Conservation (phyloP, 2,888 invertebrate genomes). For the Julus scandinavius region DNA sequence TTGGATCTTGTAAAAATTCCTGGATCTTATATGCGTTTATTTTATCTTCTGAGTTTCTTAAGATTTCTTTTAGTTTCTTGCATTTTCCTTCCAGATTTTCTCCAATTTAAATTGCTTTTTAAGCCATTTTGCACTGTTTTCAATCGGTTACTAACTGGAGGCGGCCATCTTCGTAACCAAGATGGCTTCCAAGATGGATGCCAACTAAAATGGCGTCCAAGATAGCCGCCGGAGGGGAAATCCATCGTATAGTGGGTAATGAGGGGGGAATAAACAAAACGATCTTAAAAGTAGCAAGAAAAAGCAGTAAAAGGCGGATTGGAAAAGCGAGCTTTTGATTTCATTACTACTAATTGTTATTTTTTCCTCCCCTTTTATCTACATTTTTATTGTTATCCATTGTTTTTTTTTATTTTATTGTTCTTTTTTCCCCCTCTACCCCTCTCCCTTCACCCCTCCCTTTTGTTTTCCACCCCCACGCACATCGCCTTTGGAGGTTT, state of each 20-base stretch:
- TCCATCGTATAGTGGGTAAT: background rate
- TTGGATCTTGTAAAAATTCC: too few species aligned
- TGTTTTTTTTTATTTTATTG: background rate
- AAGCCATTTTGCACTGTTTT: too few species aligned
- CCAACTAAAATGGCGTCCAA: background rate
- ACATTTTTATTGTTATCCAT: background rate
- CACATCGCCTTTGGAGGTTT: background rate
- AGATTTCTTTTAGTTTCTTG: too few species aligned
- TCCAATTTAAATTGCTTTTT: too few species aligned
- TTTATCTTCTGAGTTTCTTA: too few species aligned
- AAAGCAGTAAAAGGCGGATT: conserved; percentile 20
- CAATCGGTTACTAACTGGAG: too few species aligned
- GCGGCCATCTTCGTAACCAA: too few species aligned
- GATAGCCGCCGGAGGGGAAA: background rate
- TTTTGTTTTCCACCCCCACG: background rate
- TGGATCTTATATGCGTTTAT: too few species aligned
- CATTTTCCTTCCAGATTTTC: too few species aligned
- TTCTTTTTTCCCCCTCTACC: background rate
- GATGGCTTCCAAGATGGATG: too few species aligned
- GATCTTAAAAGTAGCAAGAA: background rate
- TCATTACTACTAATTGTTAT: conserved; percentile 32
- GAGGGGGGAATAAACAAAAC: background rate
- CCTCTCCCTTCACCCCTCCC: background rate
- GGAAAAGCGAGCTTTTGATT: conserved; percentile 16
- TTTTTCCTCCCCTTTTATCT: background rate